Evolutionary conservation across 2,113 vertebrate genomes (phyloP), one percentile per base, ranked within the genome.

Genomic region (Hippocampus mohnikei): DNA sequence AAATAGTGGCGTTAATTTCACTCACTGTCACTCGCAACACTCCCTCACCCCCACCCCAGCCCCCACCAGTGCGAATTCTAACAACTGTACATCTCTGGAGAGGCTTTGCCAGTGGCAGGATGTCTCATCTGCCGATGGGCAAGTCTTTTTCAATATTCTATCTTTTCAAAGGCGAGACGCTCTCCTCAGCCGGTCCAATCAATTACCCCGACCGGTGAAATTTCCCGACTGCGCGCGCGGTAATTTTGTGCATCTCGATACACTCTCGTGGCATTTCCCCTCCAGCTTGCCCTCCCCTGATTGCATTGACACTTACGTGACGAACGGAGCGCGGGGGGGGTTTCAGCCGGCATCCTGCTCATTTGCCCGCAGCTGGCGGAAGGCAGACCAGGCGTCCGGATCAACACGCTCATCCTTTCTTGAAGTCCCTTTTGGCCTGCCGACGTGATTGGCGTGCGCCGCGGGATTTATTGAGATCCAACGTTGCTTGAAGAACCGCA

Each of bases 1-100:
- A 89, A 91, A 92, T 91, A 91, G 85, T 44, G 52, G 79, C 85
- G 88, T 88, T 90, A 91, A 91, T 92, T 91, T 90, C 85, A 92
- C 87, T 78, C 88, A 10, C 85, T 79, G 89, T 75, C 73, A 80
- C 71, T 86, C 77, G 87, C 23, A 15, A 23, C 25, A 12, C 9
- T 25, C 29, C 29, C 29, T 3, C 29, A 29, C 29, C 29, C 29
- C 2, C 3, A 3, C 9, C 11, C 4, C 10, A 5, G 23, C 21
- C 21, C n/a, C 10, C 23, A 27, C 8, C 42, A 44, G 20, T 85
- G 88, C 85, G 90, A 93, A 80, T 85, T 90, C 77, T 81, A 86
- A 72, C 89, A 88, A 86, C 88, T 89, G 84, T 77, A 71, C 85
- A 80, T 84, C 78, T 76, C 9, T 68, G 73, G 53, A 63, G 40